Evolutionary conservation across 2,113 vertebrate genomes (phyloP).

Genomic region (Isichthys henryi): DNA sequence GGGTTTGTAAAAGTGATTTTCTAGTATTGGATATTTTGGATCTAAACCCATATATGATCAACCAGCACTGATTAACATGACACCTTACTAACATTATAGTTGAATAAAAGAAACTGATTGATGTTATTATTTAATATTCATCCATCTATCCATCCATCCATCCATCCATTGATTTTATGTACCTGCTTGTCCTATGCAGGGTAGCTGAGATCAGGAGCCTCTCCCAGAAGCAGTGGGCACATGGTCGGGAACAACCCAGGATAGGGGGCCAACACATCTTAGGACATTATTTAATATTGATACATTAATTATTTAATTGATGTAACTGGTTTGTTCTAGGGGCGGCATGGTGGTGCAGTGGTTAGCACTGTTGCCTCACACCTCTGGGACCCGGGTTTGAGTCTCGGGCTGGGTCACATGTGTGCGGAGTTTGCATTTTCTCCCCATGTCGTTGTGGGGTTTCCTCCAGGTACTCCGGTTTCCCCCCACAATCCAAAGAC

Average conservation of each 20-base stretch:
- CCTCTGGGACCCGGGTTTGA: no score
- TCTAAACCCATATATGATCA: background rate
- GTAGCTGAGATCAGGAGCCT: background rate
- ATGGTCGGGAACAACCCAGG: background rate
- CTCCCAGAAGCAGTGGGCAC: background rate
- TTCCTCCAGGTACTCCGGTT: no score
- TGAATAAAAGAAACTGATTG: background rate
- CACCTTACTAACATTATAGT: background rate
- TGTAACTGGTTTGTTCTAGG: background rate
- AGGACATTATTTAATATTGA: background rate
- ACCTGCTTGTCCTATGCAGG: background rate
- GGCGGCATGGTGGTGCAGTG: no score
- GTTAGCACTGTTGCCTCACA: no score
- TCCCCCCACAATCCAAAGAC: no score
- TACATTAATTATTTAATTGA: background rate
- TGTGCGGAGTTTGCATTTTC: no score
- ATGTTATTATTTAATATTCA: background rate
- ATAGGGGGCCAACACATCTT: background rate
- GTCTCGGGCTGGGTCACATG: no score
- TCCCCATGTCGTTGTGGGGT: no score
- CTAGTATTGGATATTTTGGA: background rate
- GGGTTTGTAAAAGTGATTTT: background rate
- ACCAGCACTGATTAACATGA: background rate
- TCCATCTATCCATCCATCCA: background rate
- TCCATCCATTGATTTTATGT: no score